Percentiles rank a stretch among this genome's conserved stretches.
phyloP scores from a whole-genome alignment of 2,888 invertebrate genomes.

The Pachydiplax longipennis region DNA sequence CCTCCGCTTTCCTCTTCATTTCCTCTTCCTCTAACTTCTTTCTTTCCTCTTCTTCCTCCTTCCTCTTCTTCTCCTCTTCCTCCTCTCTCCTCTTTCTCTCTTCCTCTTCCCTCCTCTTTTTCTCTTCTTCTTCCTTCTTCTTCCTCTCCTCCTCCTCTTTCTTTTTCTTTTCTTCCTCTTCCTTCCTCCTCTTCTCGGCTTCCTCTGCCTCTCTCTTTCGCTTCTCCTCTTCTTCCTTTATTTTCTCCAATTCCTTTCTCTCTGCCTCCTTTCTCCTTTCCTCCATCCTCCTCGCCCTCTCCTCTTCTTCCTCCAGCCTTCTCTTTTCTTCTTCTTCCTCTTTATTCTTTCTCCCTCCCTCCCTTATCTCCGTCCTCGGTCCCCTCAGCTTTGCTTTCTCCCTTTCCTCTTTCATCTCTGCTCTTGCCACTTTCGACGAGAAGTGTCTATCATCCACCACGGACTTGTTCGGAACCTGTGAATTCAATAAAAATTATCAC shows the following conservation, averaged over 20 bases:
- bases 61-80: slow-evolving; percentile 51
- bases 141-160: slow-evolving; percentile 51
- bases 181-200: slow-evolving; percentile 56
- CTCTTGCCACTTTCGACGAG: slow-evolving; percentile 68
- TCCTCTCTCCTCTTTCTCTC: slow-evolving; percentile 55
- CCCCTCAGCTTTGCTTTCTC: slow-evolving; percentile 63
- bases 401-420: slow-evolving; percentile 69
- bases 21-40: slow-evolving; percentile 48
- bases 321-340: slow-evolving; percentile 70
- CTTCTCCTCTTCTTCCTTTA: slow-evolving; percentile 64
- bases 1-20: background rate
- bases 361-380: slow-evolving; percentile 61
- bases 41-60: slow-evolving; percentile 49
- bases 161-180: slow-evolving; percentile 54
- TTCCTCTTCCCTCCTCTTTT: slow-evolving; percentile 53
- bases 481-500: slow-evolving; percentile 59
- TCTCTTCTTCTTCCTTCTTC: slow-evolving; percentile 51
- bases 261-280: slow-evolving; percentile 60
- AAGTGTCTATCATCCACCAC: slow-evolving; percentile 67
- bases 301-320: slow-evolving; percentile 68
- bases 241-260: background rate
- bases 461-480: slow-evolving; percentile 72
- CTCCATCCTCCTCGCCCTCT: slow-evolving; percentile 65
- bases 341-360: slow-evolving; percentile 61
- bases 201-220: slow-evolving; percentile 53